phyloP scores from a whole-genome alignment of 1,140 invertebrate species.

The Lordiphosa mommai region DNA sequence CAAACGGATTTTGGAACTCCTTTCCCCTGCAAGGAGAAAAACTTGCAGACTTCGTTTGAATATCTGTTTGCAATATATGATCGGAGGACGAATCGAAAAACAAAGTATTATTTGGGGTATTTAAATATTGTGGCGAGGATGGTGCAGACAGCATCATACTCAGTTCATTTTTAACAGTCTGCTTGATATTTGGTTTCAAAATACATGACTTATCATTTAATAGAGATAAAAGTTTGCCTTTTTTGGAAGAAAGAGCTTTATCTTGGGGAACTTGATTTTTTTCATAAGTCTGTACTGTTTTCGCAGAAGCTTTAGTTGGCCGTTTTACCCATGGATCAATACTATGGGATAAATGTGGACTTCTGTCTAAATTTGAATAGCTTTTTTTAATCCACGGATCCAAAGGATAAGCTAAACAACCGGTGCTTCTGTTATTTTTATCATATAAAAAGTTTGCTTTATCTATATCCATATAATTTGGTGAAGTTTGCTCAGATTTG shows the following conservation, averaged over 20 bases:
- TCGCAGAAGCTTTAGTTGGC: constrained; percentile 17
- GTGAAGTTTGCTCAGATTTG: constrained; percentile 76
- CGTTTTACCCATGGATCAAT: constrained; percentile 64
- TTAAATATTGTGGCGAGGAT: constrained; percentile 51
- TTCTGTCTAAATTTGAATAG: constrained; percentile 6
- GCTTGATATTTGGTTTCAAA: constrained; percentile 30
- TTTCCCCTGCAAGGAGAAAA: constrained; percentile 56
- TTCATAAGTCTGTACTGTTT: constrained; percentile 6
- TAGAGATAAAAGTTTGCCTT: constrained; percentile 15
- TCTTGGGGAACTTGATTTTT: constrained; percentile 22
- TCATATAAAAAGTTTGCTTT: constrained; percentile 50
- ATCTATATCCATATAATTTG: constrained; percentile 61
- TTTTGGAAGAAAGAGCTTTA: constrained; percentile 34
- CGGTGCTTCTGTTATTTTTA: constrained; percentile 61
- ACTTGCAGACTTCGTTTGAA: constrained; percentile 48
- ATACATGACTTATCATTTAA: constrained; percentile 26
- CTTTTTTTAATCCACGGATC: constrained; percentile 79
- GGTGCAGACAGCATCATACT: constrained; percentile 51
- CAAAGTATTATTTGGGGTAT: constrained; percentile 28
- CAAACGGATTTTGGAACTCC: constrained; percentile 42
- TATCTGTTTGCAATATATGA: constrained; percentile 12
- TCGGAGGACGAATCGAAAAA: constrained; percentile 8
- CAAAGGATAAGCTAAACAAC: constrained; percentile 64
- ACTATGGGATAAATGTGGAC: constrained; percentile 16
- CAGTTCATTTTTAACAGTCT: constrained; percentile 8